Conservation (phyloP, 2,113 vertebrate genomes). For the Argyrosomus japonicus region DNA sequence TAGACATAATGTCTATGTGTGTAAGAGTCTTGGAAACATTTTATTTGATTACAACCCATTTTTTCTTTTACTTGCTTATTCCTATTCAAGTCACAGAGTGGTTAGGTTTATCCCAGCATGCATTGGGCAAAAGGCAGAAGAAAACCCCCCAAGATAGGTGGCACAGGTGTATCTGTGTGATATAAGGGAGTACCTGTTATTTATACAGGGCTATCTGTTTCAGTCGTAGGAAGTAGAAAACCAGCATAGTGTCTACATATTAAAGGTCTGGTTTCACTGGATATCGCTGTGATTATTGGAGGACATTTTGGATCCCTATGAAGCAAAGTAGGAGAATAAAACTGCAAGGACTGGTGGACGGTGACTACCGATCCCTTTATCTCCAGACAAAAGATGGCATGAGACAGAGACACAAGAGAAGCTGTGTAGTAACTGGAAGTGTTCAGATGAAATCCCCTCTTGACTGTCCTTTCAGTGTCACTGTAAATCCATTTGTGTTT, state of each 20-base stretch:
- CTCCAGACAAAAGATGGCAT: not conserved
- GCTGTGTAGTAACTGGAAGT: not conserved
- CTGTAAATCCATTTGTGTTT: not conserved
- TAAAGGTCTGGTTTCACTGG: conserved; percentile 43
- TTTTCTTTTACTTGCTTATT: conserved; percentile 1
- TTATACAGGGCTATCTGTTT: conserved; percentile 59
- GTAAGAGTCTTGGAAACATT: conserved; percentile 2
- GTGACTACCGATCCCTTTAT: not conserved
- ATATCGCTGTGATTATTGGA: conserved; percentile 18
- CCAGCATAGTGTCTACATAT: conserved; percentile 56
- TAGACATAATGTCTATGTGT: not conserved
- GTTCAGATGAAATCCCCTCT: not conserved
- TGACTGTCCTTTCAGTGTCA: not conserved
- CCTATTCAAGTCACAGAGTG: conserved; percentile 1
- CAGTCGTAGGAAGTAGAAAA: conserved; percentile 70
- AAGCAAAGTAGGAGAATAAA: conserved; percentile 15
- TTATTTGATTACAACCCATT: not conserved
- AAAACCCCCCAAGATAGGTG: conserved; percentile 15
- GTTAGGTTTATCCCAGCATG: conserved; percentile 49
- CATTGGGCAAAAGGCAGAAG: conserved; percentile 33
- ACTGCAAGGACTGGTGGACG: conserved; percentile 18
- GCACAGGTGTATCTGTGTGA: not conserved
- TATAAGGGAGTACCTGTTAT: conserved; percentile 19
- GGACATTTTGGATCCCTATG: conserved; percentile 50
- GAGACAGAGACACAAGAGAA: conserved; percentile 1